Base-by-base conservation (phyloP, 2,113 vertebrate species). In the Axis porcinus region DNA sequence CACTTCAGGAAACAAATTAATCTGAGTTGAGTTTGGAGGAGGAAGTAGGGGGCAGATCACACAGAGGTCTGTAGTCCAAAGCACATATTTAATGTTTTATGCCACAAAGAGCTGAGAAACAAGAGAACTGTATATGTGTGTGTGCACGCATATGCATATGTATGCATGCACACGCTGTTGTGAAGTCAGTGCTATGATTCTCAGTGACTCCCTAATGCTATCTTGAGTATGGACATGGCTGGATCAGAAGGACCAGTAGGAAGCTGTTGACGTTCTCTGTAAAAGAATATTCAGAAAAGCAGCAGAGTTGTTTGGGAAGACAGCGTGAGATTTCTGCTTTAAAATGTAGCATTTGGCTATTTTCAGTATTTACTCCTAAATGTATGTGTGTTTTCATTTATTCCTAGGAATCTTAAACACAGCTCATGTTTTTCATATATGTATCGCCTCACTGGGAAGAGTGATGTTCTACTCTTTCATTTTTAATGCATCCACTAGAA, bases 161-260 rank as follows among this genome's bases (percentile, higher is more conserved):
- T 8, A 1, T 17, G 8, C 1, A 2, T 47, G 6, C 12, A 2
- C 25, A 25, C 5, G 0, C 27, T 60, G 16, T 3, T 78, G 19
- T n/a, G 5, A 57, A 3, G 5, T 81, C 45, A 23, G 55, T 7
- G 21, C 45, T 33, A 13, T 33, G 16, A 81, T 23, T 45, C 19
- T 86, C 23, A 45, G 4, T 16, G 47, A 83, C 3, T 62, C 27
- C 9, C 10, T 95, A 43, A 36, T 62, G 9, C 13, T 79, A 13
- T 40, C 15, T 58, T 92, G 17, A 36, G 5, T 12, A 17, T 28
- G 15, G 33, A 7, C 19, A 43, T 58, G 43, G 23, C 25, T 84
- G 12, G 6, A 47, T 90, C 11, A 62, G 52, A 15, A 91, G 82
- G 28, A 60, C n/a, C 28, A n/a, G 28, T 28, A 58, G 9, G 16